A percentile compares a stretch with the other conserved stretches of the same genome.
Conservation (phyloP, 2,113 vertebrate genomes). For the Cryptomyrus ogoouensis region DNA sequence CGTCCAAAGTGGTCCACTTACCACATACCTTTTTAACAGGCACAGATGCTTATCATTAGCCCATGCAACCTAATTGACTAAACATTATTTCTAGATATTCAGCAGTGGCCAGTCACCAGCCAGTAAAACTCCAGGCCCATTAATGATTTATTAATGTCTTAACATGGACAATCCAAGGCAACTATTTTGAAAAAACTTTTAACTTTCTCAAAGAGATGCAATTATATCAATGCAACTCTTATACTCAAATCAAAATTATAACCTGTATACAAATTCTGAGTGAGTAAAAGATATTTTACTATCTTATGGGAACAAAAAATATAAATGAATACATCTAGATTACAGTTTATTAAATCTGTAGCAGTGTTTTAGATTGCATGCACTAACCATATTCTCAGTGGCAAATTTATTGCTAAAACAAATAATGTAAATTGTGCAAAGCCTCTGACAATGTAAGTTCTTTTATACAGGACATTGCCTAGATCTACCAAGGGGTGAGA, state of each 20-base stretch:
- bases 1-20: slow-evolving; percentile 68
- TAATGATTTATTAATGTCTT: slow-evolving; percentile 61
- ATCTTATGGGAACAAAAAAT: not conserved
- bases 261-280: not conserved
- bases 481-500: not conserved
- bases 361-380: not conserved
- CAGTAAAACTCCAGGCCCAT: slow-evolving; percentile 44
- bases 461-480: not conserved
- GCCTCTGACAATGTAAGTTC: not conserved
- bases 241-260: not conserved
- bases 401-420: not conserved
- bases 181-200: not conserved
- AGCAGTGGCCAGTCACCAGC: slow-evolving; percentile 58
- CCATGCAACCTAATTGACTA: slow-evolving; percentile 57
- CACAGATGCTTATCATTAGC: slow-evolving; percentile 71
- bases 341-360: not conserved
- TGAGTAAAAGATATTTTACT: not conserved
- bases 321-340: not conserved
- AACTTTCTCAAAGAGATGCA: not conserved
- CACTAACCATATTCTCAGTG: not conserved
- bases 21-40: slow-evolving; percentile 57
- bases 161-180: not conserved
- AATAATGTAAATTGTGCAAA: not conserved
- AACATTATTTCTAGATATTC: slow-evolving; percentile 63
- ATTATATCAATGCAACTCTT: not conserved